Evolutionary conservation across 2,797 vertebrate species (phyloP), one percentile per base, ranked within the genome.

Genomic region (Erithacus rubecula): DNA sequence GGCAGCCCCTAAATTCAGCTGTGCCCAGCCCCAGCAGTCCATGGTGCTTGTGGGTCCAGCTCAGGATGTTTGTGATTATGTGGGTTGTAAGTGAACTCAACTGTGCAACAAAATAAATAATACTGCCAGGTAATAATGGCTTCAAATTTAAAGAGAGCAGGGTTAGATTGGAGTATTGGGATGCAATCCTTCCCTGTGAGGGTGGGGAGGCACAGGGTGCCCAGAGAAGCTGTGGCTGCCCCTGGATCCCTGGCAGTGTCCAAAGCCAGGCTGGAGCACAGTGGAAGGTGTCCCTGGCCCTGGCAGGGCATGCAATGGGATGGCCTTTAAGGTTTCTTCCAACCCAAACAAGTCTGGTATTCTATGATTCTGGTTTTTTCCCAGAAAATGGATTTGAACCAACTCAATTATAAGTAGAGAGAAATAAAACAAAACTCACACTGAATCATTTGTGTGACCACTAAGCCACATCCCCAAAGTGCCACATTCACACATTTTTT

Each of bases 281-380:
- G 3, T 27, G 43, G 41, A 3, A 77, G 23, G 15, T 19, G 20
- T 64, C 20, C 49, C 32, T 63, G 58, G 17, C 9, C 12, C 6
- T 32, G 53, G 46, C 55, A 74, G 15, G 2, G 5, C 0, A 0
- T 41, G 22, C 0, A 1, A 27, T 0, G 6, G n/a, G 41, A 27
- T 47, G 55, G 6, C 9, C 10, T 81, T 30, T 27, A 36, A 68
- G 15, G 32, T 43, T 23, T 18, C 22, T 37, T 17, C 41, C 47
- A 34, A 34, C 15, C 4, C 16, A 55, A 82, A 36, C 15, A 39
- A 37, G 23, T 20, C 30, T 19, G 32, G 4, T 5, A 23, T 26
- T n/a, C 19, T 1, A 1, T 5, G 39, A 39, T 22, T 29, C 23
- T 44, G 43, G 39, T 20, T 75, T 79, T 30, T 68, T 11, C n/a